phyloP scores from a whole-genome alignment of 2,888 invertebrate genomes.

The Tiphia femorata region DNA sequence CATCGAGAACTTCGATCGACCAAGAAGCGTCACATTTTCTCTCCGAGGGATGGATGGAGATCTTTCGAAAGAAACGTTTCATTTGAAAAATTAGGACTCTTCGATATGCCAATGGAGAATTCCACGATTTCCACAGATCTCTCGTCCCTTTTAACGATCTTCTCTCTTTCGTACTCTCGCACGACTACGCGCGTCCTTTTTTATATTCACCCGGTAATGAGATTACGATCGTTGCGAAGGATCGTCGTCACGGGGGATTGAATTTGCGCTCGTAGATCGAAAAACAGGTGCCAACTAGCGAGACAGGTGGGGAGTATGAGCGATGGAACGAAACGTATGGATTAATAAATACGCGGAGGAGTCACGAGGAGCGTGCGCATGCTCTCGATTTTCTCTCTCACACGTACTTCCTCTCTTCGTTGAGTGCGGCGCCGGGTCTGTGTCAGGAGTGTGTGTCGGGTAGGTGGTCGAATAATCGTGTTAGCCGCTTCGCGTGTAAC shows the following conservation, averaged over 20 bases:
- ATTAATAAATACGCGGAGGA: slow-evolving; percentile 17
- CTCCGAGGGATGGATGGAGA: too few relatives aligned
- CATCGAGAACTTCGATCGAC: too few relatives aligned
- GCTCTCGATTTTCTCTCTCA: too few relatives aligned
- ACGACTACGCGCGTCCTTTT: not conserved
- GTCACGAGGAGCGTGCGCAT: too few relatives aligned
- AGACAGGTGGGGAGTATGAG: not conserved
- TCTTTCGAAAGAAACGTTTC: too few relatives aligned
- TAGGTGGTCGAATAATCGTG: slow-evolving; percentile 62
- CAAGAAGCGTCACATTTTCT: too few relatives aligned
- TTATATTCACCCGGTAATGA: not conserved
- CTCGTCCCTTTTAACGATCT: too few relatives aligned
- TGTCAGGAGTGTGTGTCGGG: slow-evolving; percentile 13
- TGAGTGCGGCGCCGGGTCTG: too few relatives aligned
- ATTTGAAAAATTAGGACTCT: not conserved
- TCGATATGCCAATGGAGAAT: not conserved
- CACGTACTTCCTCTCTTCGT: too few relatives aligned
- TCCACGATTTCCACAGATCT: not conserved
- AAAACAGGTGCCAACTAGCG: slow-evolving; percentile 8
- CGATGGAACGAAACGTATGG: not conserved
- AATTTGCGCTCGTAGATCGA: not conserved
- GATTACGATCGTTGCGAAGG: slow-evolving; percentile 11
- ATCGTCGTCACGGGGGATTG: not conserved
- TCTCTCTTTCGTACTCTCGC: too few relatives aligned
- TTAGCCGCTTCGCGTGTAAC: slow-evolving; percentile 60